Evolutionary conservation across 2,888 invertebrate species (phyloP), one percentile per base, ranked within the genome.

Genomic region (Melieria crassipennis): DNA sequence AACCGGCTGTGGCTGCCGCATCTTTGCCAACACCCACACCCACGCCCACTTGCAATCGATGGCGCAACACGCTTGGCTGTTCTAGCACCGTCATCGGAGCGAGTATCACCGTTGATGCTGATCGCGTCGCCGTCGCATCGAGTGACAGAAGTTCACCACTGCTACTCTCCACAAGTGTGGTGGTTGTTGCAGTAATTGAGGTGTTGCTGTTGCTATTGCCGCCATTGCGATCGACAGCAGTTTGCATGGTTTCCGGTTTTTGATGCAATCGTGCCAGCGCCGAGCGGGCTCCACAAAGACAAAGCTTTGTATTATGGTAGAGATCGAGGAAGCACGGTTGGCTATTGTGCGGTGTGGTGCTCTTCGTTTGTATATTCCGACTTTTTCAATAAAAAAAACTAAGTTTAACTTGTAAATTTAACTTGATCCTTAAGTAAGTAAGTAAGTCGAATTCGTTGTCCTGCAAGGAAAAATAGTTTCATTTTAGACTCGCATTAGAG

Each of bases 191-290:
- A 62, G 66, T 74, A 64, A 67, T 74, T 47, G 73, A 63, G 64
- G 67, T 74, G 57, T 76, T 79, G 71, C 71, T 76, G 65, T 71
- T 76, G 71, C 70, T 75, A 71, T 69, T 75, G 73, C 78, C 78
- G 77, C 78, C 79, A 79, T 79, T 79, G 72, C 79, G 78, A 72
- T 79, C 79, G 78, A 79, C 78, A 79, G 79, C 78, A 77, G 79
- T 77, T 78, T 79, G 79, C 80, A 80, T 80, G 75, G 76, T 78
- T 78, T 75, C 70, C 52, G 11, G 11, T 6, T 30, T 11, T 52
- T 7, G 52, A 52, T n/a, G 13, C 52, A 13, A 52, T n/a, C 11
- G 11, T 52, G 52, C 30, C 30, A 30, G 30, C 30, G 30, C 30
- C 30, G 30, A 30, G 30, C 30, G 30, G 30, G 1, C 30, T 30